Conservation (phyloP, 2,113 vertebrate genomes). For the Oophaga pumilio region DNA sequence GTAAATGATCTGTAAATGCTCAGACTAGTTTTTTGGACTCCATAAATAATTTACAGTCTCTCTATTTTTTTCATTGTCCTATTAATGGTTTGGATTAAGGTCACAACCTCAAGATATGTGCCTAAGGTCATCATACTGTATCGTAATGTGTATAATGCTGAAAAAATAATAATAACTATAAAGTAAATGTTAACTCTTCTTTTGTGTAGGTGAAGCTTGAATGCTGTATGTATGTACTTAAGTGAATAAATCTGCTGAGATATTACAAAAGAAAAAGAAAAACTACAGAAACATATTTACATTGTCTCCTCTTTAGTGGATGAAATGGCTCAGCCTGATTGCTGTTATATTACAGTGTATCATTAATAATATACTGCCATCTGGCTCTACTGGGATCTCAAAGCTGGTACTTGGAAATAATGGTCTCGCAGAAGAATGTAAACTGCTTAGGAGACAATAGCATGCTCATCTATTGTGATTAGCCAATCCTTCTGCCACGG, state of each 20-base stretch:
- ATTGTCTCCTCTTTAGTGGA: constrained; percentile 18
- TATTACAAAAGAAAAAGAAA: background rate
- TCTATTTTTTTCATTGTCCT: background rate
- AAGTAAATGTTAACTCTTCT: background rate
- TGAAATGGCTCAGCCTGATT: constrained; percentile 17
- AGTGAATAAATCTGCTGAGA: background rate
- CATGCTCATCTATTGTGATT: constrained; percentile 25
- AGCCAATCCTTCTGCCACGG: constrained; percentile 11
- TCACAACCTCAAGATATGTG: background rate
- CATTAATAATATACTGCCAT: constrained; percentile 67
- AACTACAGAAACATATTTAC: constrained; percentile 3
- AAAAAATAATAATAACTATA: background rate
- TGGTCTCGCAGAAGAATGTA: constrained; percentile 60
- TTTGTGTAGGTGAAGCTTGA: background rate
- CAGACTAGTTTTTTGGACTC: background rate
- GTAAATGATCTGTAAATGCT: background rate
- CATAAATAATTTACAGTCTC: background rate
- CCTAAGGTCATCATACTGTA: background rate
- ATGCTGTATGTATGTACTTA: background rate
- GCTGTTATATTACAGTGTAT: constrained; percentile 54
- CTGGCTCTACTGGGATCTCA: constrained; percentile 61
- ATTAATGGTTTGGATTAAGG: background rate
- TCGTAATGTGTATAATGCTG: background rate
- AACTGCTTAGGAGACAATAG: constrained; percentile 55
- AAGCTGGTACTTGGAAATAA: constrained; percentile 64